A percentile compares a stretch with the other conserved stretches of the same genome.
phyloP scores from a whole-genome alignment of 1,140 invertebrate genomes.

The Temnothorax curvispinosus region DNA sequence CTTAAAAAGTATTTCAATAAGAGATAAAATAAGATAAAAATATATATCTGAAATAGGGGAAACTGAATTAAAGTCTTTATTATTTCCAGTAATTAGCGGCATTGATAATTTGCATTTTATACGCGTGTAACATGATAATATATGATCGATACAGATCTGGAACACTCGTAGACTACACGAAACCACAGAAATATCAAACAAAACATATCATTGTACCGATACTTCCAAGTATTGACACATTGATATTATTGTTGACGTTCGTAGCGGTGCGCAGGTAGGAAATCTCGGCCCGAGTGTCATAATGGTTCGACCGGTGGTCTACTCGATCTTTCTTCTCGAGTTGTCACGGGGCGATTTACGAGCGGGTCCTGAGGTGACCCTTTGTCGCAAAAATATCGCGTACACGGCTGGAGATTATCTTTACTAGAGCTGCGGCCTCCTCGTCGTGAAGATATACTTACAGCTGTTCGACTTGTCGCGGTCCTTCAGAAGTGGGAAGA shows the following conservation, averaged over 20 bases:
- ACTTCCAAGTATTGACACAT: neutral
- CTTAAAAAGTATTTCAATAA: neutral
- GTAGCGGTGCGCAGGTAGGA: neutral
- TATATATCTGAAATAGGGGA: neutral
- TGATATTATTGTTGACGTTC: neutral
- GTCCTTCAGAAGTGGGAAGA: neutral
- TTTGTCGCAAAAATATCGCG: slow-evolving; percentile 33
- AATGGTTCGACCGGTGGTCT: neutral
- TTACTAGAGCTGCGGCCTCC: neutral
- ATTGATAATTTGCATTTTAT: neutral
- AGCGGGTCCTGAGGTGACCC: neutral
- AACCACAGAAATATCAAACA: neutral
- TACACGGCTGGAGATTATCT: slow-evolving; percentile 12
- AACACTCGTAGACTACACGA: neutral
- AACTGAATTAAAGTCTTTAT: neutral
- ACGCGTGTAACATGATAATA: neutral
- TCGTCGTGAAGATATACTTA: slow-evolving; percentile 41
- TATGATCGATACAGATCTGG: neutral
- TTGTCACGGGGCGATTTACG: slow-evolving; percentile 23
- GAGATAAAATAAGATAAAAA: neutral
- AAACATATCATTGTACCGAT: neutral
- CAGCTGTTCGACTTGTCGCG: slow-evolving; percentile 48
- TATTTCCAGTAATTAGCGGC: neutral
- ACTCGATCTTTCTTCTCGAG: slow-evolving; percentile 12
- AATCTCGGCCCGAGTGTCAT: slow-evolving; percentile 4